Evolutionary conservation across 2,797 vertebrate genomes (phyloP).

Genomic region (Phalanger gymnotis): DNA sequence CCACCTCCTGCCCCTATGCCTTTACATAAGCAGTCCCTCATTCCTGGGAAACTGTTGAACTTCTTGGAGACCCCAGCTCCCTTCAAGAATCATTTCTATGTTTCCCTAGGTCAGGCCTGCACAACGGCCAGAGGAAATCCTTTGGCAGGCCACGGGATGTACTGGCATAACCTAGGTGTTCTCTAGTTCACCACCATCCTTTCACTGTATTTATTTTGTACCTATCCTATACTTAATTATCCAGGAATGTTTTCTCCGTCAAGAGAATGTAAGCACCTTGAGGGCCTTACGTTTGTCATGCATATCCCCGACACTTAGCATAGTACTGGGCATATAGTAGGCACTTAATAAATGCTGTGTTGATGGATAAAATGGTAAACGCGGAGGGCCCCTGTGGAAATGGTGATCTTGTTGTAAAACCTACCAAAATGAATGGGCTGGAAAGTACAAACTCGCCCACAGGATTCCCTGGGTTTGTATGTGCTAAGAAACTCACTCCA

Average conservation of each 20-base stretch:
- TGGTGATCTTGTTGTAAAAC: not conserved
- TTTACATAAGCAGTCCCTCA: not conserved
- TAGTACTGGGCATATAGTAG: not conserved
- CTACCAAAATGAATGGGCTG: not conserved
- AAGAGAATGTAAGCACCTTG: not conserved
- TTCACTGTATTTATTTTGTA: not conserved
- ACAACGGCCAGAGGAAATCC: no score
- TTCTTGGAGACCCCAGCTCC: not conserved
- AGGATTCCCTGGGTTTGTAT: not conserved
- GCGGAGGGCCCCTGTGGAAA: not conserved
- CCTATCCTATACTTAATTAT: not conserved
- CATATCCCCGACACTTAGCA: not conserved
- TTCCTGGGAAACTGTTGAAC: not conserved
- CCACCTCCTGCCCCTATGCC: not conserved
- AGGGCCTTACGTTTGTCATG: not conserved
- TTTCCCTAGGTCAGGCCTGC: not conserved
- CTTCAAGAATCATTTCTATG: not conserved
- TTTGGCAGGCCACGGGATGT: no score
- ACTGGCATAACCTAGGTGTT: not conserved
- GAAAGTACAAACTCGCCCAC: not conserved
- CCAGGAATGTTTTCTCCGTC: not conserved
- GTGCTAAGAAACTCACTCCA: not conserved
- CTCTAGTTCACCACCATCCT: not conserved
- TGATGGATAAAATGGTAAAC: not conserved
- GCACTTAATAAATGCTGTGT: not conserved